These are phyloP conservation scores for Lateolabrax maculatus DNA, from an alignment of 2,797 vertebrate species.

Conservation along the genomic window DNA sequence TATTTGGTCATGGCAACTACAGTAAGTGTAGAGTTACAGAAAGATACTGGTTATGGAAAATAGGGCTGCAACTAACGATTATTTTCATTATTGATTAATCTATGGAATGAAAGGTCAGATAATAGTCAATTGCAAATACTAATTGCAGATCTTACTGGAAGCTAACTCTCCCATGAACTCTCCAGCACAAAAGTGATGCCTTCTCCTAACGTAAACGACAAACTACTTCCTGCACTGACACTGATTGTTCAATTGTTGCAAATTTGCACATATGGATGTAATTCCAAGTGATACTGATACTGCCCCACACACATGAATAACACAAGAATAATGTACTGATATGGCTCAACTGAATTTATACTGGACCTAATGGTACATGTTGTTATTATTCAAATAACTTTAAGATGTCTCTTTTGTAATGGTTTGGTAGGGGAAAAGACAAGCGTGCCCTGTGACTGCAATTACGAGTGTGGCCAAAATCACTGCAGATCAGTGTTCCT, in stretches of 20 bases:
- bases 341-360: neutral
- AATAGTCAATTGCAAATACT: neutral
- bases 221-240: neutral
- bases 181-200: neutral
- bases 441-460: neutral
- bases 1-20: neutral
- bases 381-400: neutral
- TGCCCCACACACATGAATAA: neutral
- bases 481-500: slow-evolving; percentile 1
- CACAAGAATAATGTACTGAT: neutral
- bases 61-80: neutral
- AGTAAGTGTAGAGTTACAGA: neutral
- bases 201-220: neutral
- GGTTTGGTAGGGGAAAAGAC: neutral
- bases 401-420: neutral
- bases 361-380: too few species aligned
- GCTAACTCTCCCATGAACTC: neutral
- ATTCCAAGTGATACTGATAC: too few species aligned
- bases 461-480: neutral
- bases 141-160: neutral
- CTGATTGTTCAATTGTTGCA: neutral
- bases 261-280: neutral
- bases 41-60: neutral
- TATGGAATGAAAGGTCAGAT: neutral
- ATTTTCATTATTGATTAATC: neutral